phyloP scores from a whole-genome alignment of 2,888 invertebrate genomes.

The Chymomyza procnemis region DNA sequence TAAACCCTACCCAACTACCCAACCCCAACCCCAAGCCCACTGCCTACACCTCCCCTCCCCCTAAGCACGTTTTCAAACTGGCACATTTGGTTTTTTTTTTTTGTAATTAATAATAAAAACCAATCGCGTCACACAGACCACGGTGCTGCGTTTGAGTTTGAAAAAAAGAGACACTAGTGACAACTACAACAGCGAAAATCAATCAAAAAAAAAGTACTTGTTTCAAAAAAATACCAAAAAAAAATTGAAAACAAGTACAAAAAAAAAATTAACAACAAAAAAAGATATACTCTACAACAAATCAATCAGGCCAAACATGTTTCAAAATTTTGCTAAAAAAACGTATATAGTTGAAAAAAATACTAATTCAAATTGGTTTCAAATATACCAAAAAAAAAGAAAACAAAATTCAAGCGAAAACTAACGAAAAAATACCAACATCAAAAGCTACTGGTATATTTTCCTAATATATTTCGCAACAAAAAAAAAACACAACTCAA shows the following conservation, averaged over 20 bases:
- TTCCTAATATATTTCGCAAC: background rate
- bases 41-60: background rate
- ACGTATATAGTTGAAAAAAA: too few species aligned
- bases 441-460: background rate
- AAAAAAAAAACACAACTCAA: background rate
- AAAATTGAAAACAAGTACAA: constrained; percentile 44
- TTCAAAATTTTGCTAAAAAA: constrained; percentile 76
- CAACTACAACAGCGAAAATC: constrained; percentile 65
- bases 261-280: constrained; percentile 50
- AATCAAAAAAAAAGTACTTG: constrained; percentile 51
- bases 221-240: constrained; percentile 34
- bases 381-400: constrained; percentile 4
- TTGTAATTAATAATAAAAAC: constrained; percentile 16
- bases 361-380: constrained; percentile 18
- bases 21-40: background rate
- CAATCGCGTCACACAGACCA: constrained; percentile 59
- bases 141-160: constrained; percentile 73
- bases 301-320: constrained; percentile 79
- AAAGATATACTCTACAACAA: constrained; percentile 67
- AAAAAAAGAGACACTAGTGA: constrained; percentile 79
- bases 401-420: background rate
- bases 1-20: constrained; percentile 9
- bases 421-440: background rate
- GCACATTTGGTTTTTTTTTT: constrained; percentile 42
- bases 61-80: constrained; percentile 34